Evolutionary conservation across 2,888 invertebrate genomes (phyloP).

Genomic region (Dryocosmus kuriphilus): DNA sequence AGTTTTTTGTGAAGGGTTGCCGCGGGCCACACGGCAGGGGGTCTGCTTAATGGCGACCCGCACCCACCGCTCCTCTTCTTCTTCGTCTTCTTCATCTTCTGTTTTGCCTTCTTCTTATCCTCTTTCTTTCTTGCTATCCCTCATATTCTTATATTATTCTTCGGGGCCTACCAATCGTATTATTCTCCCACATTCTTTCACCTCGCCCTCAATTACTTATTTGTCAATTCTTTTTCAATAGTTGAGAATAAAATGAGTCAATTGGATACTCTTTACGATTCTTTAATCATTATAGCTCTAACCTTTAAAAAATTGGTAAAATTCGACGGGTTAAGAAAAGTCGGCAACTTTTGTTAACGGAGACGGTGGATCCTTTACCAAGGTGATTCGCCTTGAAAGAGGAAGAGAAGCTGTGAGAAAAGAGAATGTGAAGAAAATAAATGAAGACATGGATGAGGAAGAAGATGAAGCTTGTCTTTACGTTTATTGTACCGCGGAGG

Average conservation of each 20-base stretch:
- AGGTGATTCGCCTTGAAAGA: background rate
- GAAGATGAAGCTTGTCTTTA: slow-evolving; percentile 55
- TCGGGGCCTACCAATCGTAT: slow-evolving; percentile 46
- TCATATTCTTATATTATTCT: slow-evolving; percentile 49
- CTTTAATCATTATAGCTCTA: no score
- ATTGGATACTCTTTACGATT: background rate
- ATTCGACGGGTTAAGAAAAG: no score
- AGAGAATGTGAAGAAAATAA: slow-evolving; percentile 41
- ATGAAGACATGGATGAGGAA: slow-evolving; percentile 35
- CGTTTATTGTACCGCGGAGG: slow-evolving; percentile 69
- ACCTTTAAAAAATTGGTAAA: no score
- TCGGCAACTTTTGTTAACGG: no score
- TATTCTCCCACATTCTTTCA: slow-evolving; percentile 50
- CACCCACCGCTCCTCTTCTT: slow-evolving; percentile 70
- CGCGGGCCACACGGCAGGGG: slow-evolving; percentile 78
- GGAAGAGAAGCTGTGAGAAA: slow-evolving; percentile 25
- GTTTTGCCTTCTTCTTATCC: slow-evolving; percentile 52
- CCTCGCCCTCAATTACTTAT: slow-evolving; percentile 43
- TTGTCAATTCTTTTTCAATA: slow-evolving; percentile 43
- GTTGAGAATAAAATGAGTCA: background rate
- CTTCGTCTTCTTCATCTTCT: slow-evolving; percentile 55
- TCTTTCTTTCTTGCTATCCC: slow-evolving; percentile 54
- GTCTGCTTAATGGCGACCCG: slow-evolving; percentile 78
- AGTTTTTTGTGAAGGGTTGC: slow-evolving; percentile 78
- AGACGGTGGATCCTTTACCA: background rate